Conservation (phyloP, 2,113 vertebrate genomes). For the Trochalopteron elliotii region DNA sequence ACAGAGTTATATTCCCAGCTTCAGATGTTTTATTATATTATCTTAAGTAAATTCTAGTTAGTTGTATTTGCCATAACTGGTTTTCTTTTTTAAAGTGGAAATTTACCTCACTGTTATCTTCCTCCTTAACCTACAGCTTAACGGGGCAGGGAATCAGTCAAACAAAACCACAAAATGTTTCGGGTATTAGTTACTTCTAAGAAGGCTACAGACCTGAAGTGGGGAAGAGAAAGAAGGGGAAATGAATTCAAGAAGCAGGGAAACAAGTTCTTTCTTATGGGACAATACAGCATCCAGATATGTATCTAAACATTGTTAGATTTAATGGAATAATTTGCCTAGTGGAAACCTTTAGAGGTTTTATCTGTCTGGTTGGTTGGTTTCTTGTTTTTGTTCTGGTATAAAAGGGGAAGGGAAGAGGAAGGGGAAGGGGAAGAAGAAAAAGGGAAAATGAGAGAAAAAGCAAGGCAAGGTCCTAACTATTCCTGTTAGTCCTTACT, state of each 20-base stretch:
- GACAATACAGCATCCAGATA: background rate
- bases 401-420: background rate
- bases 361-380: background rate
- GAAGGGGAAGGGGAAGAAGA: background rate
- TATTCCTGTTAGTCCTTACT: background rate
- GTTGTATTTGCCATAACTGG: background rate
- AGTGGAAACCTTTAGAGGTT: background rate
- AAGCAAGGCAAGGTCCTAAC: background rate
- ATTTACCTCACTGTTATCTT: background rate
- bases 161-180: background rate
- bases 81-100: background rate
- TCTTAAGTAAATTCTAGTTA: background rate
- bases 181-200: background rate
- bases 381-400: background rate
- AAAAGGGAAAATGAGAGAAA: background rate
- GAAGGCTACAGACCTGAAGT: background rate
- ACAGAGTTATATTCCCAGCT: background rate
- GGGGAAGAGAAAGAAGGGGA: background rate
- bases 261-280: background rate
- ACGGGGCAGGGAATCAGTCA: accelerated
- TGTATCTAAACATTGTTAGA: background rate
- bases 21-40: background rate
- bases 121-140: background rate
- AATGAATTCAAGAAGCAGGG: background rate
- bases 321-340: background rate